Evolutionary conservation across 2,888 invertebrate genomes (phyloP).

Genomic region (Scrobipalpa costella): DNA sequence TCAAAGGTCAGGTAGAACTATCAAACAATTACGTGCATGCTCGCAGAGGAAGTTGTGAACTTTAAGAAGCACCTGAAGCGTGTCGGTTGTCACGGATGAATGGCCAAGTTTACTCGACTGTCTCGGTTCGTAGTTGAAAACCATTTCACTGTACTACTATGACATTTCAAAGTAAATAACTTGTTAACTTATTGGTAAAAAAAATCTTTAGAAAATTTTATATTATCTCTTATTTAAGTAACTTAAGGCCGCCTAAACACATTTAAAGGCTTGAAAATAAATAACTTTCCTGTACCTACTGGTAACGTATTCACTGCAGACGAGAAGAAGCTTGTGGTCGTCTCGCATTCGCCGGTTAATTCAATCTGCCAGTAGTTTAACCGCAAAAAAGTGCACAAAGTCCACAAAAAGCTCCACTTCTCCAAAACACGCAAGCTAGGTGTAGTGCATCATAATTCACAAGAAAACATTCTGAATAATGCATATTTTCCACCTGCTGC

Average conservation of each 20-base stretch:
- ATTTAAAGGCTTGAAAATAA: too few relatives aligned
- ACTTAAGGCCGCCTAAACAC: too few relatives aligned
- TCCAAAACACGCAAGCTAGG: slow-evolving; percentile 66
- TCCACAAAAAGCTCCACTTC: slow-evolving; percentile 39
- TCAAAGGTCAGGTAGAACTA: slow-evolving; percentile 12
- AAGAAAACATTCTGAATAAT: slow-evolving; percentile 70
- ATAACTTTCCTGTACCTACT: too few relatives aligned
- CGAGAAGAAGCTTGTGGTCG: background rate
- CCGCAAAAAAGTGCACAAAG: slow-evolving; percentile 13
- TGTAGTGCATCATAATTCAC: slow-evolving; percentile 62
- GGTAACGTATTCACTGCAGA: background rate
- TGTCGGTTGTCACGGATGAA: slow-evolving; percentile 57
- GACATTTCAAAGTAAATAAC: background rate
- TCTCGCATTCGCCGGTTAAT: background rate
- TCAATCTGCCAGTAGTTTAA: background rate
- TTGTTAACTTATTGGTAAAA: too few relatives aligned
- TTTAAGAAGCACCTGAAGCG: slow-evolving; percentile 60
- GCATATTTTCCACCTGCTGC: slow-evolving; percentile 55
- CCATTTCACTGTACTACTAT: background rate
- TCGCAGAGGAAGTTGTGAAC: slow-evolving; percentile 58
- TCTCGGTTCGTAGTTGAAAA: background rate
- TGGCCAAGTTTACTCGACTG: slow-evolving; percentile 47
- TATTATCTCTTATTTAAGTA: too few relatives aligned
- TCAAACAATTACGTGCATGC: slow-evolving; percentile 31
- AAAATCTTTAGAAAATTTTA: too few relatives aligned